Evolutionary conservation across 1,140 invertebrate species (phyloP).

Genomic region (Megalonaias nervosa): DNA sequence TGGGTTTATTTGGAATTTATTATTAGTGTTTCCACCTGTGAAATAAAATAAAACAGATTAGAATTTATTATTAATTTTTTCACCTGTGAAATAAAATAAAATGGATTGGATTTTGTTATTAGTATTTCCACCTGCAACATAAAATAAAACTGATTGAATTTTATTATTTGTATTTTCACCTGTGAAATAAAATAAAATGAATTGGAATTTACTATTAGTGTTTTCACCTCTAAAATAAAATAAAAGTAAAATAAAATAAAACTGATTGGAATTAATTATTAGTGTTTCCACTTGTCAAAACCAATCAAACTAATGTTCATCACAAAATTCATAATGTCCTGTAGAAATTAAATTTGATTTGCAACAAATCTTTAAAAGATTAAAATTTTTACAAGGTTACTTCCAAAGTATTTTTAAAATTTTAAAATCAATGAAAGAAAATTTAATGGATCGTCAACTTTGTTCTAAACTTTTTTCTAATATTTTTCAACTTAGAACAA

Average conservation of each 20-base stretch:
- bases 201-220: background rate
- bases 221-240: background rate
- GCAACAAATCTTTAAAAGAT: too few relatives aligned
- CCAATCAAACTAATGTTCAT: background rate
- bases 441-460: too few relatives aligned
- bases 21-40: constrained; percentile 37
- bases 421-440: too few relatives aligned
- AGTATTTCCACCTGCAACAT: constrained; percentile 23
- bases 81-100: background rate
- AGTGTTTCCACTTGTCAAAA: background rate
- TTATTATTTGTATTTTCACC: background rate
- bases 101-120: constrained; percentile 6
- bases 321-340: too few relatives aligned
- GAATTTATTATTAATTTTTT: background rate
- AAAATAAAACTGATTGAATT: background rate
- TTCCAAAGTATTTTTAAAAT: too few relatives aligned
- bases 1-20: constrained; percentile 38
- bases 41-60: background rate
- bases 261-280: background rate
- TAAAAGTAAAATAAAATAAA: background rate
- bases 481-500: too few relatives aligned
- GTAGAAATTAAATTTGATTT: too few relatives aligned
- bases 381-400: too few relatives aligned
- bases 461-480: too few relatives aligned
- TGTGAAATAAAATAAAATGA: background rate